Evolutionary conservation across 2,797 vertebrate species (phyloP), one percentile per base, ranked within the genome.

Genomic region (Pagetopsis macropterus): DNA sequence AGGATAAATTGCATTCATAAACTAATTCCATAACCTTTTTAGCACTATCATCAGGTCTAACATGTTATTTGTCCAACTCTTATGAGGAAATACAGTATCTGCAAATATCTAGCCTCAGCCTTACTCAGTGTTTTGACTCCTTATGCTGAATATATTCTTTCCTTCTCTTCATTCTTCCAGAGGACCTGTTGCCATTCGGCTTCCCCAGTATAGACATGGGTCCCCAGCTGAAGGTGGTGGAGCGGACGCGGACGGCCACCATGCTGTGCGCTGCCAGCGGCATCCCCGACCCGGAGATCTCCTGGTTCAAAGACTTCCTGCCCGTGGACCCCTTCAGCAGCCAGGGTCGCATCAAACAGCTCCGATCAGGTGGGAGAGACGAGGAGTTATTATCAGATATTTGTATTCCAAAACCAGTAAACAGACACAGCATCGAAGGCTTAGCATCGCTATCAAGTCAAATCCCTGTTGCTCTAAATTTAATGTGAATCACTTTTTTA

Each of bases 201-300:
- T 99, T 99, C 92, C 98, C 98, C 7, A 97, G 96, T 79, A 99
- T 99, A 4, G 98, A 99, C 91, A 99, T 99, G 98, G 97, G 97
- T 27, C 98, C 98, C 0, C 98, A 99, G 94, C 92, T 99, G 92
- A 99, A 99, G 83, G 98, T 99, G 88, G 98, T 99, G 82, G 98
- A 99, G 87, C 91, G 98, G 1, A 98, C 98, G 0, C 94, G 96
- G 51, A 99, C 97, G 0, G 98, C 98, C 76, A 99, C 98, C 1
- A 99, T 99, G 98, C 95, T 99, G 19, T 99, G 98, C 0, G 98
- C 98, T 0, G 98, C 97, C 89, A 98, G 98, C 0, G 98, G 98
- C 12, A 97, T 97, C 88, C 98, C 98, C 0, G 98, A 99, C 91
- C 98, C 98, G 0, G 98, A 99, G 92, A 98, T 99, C 91, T 97